Conservation (phyloP, 2,113 vertebrate species). For the Meriones unguiculatus region DNA sequence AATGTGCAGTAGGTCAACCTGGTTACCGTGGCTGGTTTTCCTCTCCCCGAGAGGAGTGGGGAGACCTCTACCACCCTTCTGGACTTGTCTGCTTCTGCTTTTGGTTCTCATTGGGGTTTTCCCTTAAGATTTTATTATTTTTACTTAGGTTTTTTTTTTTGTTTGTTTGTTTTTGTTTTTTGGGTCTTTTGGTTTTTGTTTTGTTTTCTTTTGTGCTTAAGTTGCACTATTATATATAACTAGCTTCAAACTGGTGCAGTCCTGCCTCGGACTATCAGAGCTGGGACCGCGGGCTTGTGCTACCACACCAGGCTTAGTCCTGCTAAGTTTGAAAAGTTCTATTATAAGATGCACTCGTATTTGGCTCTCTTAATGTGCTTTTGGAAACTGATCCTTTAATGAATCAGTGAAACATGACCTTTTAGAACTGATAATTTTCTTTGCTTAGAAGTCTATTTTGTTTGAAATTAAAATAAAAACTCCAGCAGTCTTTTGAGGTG, state of each 20-base stretch:
- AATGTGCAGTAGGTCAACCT: background rate
- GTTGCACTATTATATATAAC: background rate
- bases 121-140: background rate
- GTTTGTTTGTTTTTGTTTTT: no score
- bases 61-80: background rate
- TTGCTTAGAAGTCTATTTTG: background rate
- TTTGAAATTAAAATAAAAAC: constrained; percentile 7
- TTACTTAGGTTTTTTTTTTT: background rate
- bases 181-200: no score
- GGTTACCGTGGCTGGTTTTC: background rate
- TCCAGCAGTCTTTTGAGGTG: background rate
- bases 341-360: background rate
- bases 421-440: background rate
- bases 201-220: no score
- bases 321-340: background rate
- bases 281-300: background rate
- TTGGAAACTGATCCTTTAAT: background rate
- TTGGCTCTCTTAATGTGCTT: background rate
- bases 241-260: background rate
- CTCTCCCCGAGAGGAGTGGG: background rate
- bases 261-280: background rate
- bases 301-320: background rate
- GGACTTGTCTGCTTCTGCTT: background rate
- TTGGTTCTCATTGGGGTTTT: background rate
- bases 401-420: background rate